Percentiles rank a stretch among this genome's conserved stretches.
These are phyloP conservation scores for Echiichthys vipera DNA, from an alignment of 2,797 vertebrate species.

Conservation along the genomic window DNA sequence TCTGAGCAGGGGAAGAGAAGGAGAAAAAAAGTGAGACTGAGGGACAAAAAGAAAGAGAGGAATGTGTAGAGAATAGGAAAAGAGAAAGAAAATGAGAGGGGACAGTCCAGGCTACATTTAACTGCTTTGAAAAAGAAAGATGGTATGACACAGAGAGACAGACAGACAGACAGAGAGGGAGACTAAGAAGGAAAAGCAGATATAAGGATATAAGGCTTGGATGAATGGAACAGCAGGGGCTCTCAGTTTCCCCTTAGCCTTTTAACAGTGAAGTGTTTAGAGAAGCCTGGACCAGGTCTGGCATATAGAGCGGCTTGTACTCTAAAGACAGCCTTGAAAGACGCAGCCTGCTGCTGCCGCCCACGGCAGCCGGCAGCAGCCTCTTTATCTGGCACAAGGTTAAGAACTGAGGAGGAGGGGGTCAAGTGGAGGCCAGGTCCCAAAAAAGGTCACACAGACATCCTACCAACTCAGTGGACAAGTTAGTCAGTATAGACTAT, in stretches of 20 bases:
- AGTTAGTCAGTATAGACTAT: slow-evolving; percentile 31
- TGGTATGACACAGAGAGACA: slow-evolving; percentile 15
- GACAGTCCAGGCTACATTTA: slow-evolving; percentile 66
- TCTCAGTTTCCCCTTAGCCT: slow-evolving; percentile 65
- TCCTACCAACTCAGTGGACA: slow-evolving; percentile 36
- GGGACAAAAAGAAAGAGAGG: slow-evolving; percentile 16
- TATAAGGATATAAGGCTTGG: slow-evolving; percentile 57
- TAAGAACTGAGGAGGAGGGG: slow-evolving; percentile 54
- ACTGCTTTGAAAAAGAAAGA: slow-evolving; percentile 51
- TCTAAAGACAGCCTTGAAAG: slow-evolving; percentile 60
- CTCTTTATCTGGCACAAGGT: slow-evolving; percentile 62
- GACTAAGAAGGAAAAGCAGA: slow-evolving; percentile 37
- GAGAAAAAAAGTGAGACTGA: slow-evolving; percentile 35
- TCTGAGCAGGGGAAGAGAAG: slow-evolving; percentile 51
- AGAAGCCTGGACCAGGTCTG: slow-evolving; percentile 63
- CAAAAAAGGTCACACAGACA: slow-evolving; percentile 47
- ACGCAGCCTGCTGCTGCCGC: slow-evolving; percentile 48
- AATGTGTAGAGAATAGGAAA: slow-evolving; percentile 20
- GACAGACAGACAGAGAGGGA: slow-evolving; percentile 1
- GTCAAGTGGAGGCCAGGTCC: slow-evolving; percentile 65
- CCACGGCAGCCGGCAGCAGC: slow-evolving; percentile 13
- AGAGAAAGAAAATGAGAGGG: slow-evolving; percentile 48
- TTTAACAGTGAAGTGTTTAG: slow-evolving; percentile 65
- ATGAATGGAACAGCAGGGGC: slow-evolving; percentile 73
- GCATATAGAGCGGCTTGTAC: slow-evolving; percentile 58